Base-by-base conservation (phyloP, 2,113 vertebrate genomes). In the Pampusana beccarii region DNA sequence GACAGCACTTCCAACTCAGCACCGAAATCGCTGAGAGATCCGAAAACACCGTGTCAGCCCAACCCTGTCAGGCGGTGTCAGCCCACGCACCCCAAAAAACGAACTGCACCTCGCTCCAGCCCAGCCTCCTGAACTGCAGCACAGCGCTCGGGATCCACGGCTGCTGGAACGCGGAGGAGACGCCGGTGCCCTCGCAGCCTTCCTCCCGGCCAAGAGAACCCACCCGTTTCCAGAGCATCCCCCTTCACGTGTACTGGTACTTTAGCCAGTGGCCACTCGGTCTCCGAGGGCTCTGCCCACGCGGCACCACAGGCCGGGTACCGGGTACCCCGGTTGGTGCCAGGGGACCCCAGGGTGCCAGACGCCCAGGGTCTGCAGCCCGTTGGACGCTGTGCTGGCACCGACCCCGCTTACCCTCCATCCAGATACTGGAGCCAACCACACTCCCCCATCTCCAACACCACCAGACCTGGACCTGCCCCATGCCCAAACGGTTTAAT, bases 131-230 rank as follows among this genome's bases (percentile, higher is more conserved):
- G 61, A 62, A 51, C 1, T 13, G 74, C 46, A 53, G 56, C 2
- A 8, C 36, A 34, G 31, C 5, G 14, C 15, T 18, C 24, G 5
- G 25, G 21, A 85, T 13, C 31, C 57, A 20, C 0, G 0, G 46
- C 57, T 79, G 50, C 17, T 11, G 28, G 46, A 80, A 61, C 5
- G 2, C 0, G 33, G 54, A 51, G 48, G 40, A 56, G 24, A 36
- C 17, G 31, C 21, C 10, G 42, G 25, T 54, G 48, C 18, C 20
- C 58, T 21, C 1, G 1, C 44, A 56, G 16, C 10, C 25, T 23
- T 82, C 31, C 33, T 56, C 44, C 54, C 16, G 23, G 34, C 14
- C 17, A 20, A 57, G 21, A 15, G 20, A 34, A 28, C 3, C 4
- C 17, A 16, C 1, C 8, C 28, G 5, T 20, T 81, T 12, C 56